Percentiles rank a stretch among this genome's conserved stretches.
Evolutionary conservation across 2,888 invertebrate species (phyloP).

Genomic region (Tachina fera): DNA sequence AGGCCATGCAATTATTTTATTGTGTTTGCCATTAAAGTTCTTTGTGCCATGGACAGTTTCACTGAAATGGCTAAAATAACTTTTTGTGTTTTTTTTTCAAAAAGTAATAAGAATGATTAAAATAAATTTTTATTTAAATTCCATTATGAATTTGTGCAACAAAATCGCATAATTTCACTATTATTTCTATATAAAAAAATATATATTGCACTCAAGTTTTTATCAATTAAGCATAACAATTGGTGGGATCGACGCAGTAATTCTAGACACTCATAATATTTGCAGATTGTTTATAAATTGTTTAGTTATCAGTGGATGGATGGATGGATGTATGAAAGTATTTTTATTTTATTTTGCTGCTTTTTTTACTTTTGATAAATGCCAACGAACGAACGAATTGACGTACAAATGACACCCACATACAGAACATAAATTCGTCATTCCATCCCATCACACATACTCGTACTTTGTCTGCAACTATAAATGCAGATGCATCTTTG

Average conservation of each 20-base stretch:
- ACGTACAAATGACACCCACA: slow-evolving; percentile 40
- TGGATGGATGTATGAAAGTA: slow-evolving; percentile 19
- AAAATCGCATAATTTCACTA: too few species aligned
- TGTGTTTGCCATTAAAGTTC: too few species aligned
- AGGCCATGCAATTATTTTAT: too few species aligned
- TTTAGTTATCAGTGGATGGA: slow-evolving; percentile 37
- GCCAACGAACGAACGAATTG: slow-evolving; percentile 45
- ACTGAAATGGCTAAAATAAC: too few species aligned
- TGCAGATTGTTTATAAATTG: slow-evolving; percentile 37
- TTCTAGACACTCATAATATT: slow-evolving; percentile 39
- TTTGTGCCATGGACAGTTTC: too few species aligned
- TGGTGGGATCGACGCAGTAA: slow-evolving; percentile 20
- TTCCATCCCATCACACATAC: too few species aligned
- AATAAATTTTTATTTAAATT: too few species aligned
- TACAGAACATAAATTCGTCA: background rate
- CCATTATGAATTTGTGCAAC: too few species aligned
- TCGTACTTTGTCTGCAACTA: slow-evolving; percentile 11
- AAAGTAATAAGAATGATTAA: too few species aligned
- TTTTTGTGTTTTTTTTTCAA: too few species aligned
- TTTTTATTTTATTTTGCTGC: background rate
- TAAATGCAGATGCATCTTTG: slow-evolving; percentile 15
- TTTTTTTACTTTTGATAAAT: slow-evolving; percentile 44
- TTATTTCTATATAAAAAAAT: background rate
- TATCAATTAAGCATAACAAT: slow-evolving; percentile 45
- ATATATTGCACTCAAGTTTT: slow-evolving; percentile 12